These are phyloP conservation scores for Pholis gunnellus DNA, from an alignment of 2,113 vertebrate genomes.

Conservation along the genomic window DNA sequence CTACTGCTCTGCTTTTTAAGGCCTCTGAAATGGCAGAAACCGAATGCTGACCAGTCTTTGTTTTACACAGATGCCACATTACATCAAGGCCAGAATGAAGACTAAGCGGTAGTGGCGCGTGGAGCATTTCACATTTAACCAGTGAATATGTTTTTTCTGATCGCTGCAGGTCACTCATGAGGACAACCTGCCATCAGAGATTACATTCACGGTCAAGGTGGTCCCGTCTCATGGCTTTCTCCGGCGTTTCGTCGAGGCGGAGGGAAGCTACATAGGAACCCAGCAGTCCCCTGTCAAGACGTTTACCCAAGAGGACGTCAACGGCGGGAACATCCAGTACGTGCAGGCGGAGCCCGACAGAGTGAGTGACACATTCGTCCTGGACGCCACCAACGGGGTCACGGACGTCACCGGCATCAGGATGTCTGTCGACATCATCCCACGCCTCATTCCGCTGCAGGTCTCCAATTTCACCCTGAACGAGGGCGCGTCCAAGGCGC, in stretches of 20 bases:
- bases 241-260: slow-evolving; percentile 76
- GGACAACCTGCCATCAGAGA: slow-evolving; percentile 87
- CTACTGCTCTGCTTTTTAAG: not conserved
- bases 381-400: slow-evolving; percentile 87
- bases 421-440: slow-evolving; percentile 87
- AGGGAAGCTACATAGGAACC: slow-evolving; percentile 75
- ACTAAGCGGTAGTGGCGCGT: slow-evolving; percentile 32
- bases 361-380: slow-evolving; percentile 82
- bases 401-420: slow-evolving; percentile 81
- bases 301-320: slow-evolving; percentile 89
- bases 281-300: slow-evolving; percentile 79
- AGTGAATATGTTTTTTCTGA: slow-evolving; percentile 47
- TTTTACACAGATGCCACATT: slow-evolving; percentile 37
- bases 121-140: slow-evolving; percentile 52
- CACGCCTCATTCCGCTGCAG: slow-evolving; percentile 86
- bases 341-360: slow-evolving; percentile 83
- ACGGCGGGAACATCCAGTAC: slow-evolving; percentile 88
- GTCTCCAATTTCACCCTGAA: slow-evolving; percentile 88
- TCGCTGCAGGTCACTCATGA: slow-evolving; percentile 87
- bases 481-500: slow-evolving; percentile 87
- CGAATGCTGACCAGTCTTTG: slow-evolving; percentile 10
- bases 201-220: slow-evolving; percentile 83
- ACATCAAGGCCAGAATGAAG: slow-evolving; percentile 25
- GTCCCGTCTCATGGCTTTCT: slow-evolving; percentile 86
- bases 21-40: slow-evolving; percentile 2